Base-by-base conservation (phyloP, 2,888 invertebrate species). In the Cremastobaeus sp. region DNA sequence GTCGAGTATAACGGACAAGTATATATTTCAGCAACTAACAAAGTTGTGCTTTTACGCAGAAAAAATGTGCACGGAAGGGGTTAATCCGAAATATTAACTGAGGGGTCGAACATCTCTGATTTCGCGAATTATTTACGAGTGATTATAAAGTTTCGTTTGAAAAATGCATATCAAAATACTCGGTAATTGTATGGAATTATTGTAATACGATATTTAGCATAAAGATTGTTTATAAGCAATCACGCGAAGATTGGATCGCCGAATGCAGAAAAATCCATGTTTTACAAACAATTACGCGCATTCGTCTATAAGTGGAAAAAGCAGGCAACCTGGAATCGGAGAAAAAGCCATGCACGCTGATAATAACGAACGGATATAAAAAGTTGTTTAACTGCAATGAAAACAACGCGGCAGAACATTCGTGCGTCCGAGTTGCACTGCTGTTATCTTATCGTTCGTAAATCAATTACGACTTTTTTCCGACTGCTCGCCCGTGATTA, bases 401-500 rank as follows among this genome's bases (percentile, higher is more conserved):
- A 66, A 62, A 57, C 55, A 74, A 74, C 54, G 41, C n/a, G n/a
- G 62, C 57, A 34, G 45, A 65, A 72, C 64, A 65, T 74, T 74
- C 70, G 68, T 69, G 70, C n/a, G n/a, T 70, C 55, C 52, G 55
- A 68, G 66, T 73, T 62, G 69, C 65, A 43, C 55, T 65, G 55
- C 65, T 74, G 75, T 68, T 68, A 66, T 59, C 68, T 68, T 68
- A 75, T 75, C 71, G 75, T 45, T 71, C 12, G 52, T 34, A 59
- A 75, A 75, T 75, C 75, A 75, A 75, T 75, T 75, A 75, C 66
- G 43, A 35, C 57, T 71, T 71, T 68, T 71, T 65, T 59, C 66
- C 54, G 50, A 68, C 73, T 70, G 62, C 62, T 60, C 62, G 62
- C 30, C 62, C 55, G 74, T 76, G 77, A 76, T 77, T 79, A 79